Conservation (phyloP, 2,797 vertebrate species). For the Enteromius thamalakanensis region DNA sequence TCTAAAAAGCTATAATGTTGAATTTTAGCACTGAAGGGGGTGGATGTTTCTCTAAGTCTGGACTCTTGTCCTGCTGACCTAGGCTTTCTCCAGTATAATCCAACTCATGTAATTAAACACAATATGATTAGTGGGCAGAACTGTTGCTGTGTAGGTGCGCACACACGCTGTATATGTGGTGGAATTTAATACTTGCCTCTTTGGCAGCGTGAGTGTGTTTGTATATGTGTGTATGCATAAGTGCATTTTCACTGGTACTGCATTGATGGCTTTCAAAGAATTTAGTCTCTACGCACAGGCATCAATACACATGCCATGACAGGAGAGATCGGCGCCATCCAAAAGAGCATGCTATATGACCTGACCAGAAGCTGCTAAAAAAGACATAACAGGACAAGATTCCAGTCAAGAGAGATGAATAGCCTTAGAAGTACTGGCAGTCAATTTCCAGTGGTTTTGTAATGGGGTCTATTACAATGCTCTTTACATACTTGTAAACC, state of each 20-base stretch:
- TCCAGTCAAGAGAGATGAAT: conserved; percentile 10
- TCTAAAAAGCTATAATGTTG: neutral
- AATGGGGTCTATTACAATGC: conserved; percentile 34
- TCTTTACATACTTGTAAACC: conserved; percentile 26
- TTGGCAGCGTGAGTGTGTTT: conserved; percentile 5
- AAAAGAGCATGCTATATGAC: neutral
- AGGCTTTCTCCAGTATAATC: conserved; percentile 18
- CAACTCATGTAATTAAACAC: conserved; percentile 28
- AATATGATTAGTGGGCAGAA: conserved; percentile 33
- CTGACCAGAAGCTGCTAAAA: conserved; percentile 12
- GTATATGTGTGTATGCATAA: neutral
- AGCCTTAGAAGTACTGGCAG: conserved; percentile 20
- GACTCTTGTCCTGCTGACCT: conserved; percentile 31
- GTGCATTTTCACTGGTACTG: conserved; percentile 20
- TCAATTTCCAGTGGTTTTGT: conserved; percentile 22
- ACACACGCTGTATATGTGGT: neutral
- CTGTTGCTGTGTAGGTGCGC: conserved; percentile 18
- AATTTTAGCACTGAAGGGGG: conserved; percentile 3
- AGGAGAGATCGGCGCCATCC: conserved; percentile 8
- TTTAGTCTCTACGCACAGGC: neutral
- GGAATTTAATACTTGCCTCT: conserved; percentile 9
- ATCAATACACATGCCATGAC: conserved; percentile 23
- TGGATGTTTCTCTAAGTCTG: conserved; percentile 14
- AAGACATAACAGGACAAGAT: neutral
- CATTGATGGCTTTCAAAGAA: conserved; percentile 9